Evolutionary conservation across 2,797 vertebrate species (phyloP).

Genomic region (Onychomys arenicola): DNA sequence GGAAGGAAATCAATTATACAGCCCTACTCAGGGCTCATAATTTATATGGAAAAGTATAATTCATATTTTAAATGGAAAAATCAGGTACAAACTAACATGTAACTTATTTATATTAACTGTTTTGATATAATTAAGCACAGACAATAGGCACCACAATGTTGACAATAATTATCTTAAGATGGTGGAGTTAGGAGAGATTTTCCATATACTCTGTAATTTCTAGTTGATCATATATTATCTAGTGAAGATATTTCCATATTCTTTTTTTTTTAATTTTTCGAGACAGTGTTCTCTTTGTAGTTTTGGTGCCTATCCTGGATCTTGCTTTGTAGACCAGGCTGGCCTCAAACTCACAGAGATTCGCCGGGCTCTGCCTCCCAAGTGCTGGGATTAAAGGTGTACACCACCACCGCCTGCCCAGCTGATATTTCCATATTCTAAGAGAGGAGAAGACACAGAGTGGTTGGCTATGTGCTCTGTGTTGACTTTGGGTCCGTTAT

Average conservation of each 20-base stretch:
- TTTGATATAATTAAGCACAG: constrained; percentile 26
- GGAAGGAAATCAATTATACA: background rate
- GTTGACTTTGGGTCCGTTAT: background rate
- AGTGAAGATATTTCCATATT: background rate
- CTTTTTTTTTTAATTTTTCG: background rate
- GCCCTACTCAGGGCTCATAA: background rate
- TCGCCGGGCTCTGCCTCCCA: too few relatives aligned
- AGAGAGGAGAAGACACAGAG: background rate
- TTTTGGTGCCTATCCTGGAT: too few relatives aligned
- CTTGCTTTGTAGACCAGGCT: too few relatives aligned
- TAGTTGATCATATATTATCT: constrained; percentile 6
- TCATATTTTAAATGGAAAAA: constrained; percentile 24
- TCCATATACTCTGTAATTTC: background rate
- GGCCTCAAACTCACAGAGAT: too few relatives aligned
- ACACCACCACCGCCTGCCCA: too few relatives aligned
- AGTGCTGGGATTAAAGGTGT: too few relatives aligned
- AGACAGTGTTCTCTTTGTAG: too few relatives aligned
- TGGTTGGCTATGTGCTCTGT: background rate
- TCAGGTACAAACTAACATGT: background rate
- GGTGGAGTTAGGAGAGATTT: constrained; percentile 28
- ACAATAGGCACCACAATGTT: background rate
- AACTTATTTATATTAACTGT: background rate
- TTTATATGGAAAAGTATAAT: constrained; percentile 12
- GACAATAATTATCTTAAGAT: background rate
- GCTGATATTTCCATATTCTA: background rate